Conservation (phyloP, 1,140 invertebrate species). For the Heliconius himera region DNA sequence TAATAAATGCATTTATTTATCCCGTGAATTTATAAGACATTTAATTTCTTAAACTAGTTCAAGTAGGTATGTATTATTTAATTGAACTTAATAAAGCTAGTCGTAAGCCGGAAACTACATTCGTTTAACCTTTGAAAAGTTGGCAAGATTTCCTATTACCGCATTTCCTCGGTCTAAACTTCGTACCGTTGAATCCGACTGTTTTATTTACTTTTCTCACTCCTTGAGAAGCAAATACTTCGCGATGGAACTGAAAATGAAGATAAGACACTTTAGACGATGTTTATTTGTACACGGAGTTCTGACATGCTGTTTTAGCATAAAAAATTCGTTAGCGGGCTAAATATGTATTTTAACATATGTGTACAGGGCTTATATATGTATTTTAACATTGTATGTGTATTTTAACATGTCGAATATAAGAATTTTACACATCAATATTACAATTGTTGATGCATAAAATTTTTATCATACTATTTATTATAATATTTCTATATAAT, state of each 20-base stretch:
- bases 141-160: slow-evolving; percentile 61
- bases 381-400: too few species aligned
- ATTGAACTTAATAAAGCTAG: slow-evolving; percentile 57
- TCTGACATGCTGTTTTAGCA: background rate
- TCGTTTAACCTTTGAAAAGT: slow-evolving; percentile 55
- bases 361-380: too few species aligned
- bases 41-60: slow-evolving; percentile 6
- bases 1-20: background rate
- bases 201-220: slow-evolving; percentile 52
- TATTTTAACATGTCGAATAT: too few species aligned
- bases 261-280: slow-evolving; percentile 33
- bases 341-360: too few species aligned
- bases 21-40: background rate
- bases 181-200: slow-evolving; percentile 46
- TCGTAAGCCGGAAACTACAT: slow-evolving; percentile 52
- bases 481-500: too few species aligned
- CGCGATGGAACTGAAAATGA: slow-evolving; percentile 30
- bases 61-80: slow-evolving; percentile 35
- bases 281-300: slow-evolving; percentile 16
- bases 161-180: slow-evolving; percentile 47
- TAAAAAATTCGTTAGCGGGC: background rate
- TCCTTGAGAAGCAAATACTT: slow-evolving; percentile 40
- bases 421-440: too few species aligned
- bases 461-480: too few species aligned
- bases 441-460: too few species aligned